Evolutionary conservation across 2,113 vertebrate species (phyloP), one percentile per base, ranked within the genome.

Genomic region (Nettapus auritus): DNA sequence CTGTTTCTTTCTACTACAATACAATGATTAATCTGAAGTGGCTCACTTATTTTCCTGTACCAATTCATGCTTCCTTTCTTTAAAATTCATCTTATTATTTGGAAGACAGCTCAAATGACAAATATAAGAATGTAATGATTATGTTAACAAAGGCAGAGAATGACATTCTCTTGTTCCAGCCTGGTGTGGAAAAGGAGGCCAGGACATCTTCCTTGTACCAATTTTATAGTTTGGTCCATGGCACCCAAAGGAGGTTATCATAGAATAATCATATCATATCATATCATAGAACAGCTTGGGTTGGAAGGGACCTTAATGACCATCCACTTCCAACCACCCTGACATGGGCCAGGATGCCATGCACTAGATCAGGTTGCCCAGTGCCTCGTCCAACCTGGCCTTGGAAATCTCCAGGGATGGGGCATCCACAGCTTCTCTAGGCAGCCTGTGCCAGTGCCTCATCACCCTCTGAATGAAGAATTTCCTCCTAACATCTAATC

Each of bases 171-270:
- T 22, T 38, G 40, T n/a, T 40, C 33, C 48, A 21, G 18, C 18
- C 17, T 31, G 38, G 17, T 11, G 8, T 5, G 38, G 17, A 29
- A 34, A 8, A 57, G 57, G n/a, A 78, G 34, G 26, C 34, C 8
- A 14, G 29, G 62, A 22, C 11, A 8, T 3, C 3, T 0, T 1
- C 17, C 8, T 13, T 2, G 11, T 31, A 14, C 52, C 8, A 50
- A 7, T 13, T 33, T 77, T 11, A 25, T 22, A 7, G 15, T 28
- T 40, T 33, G 53, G 40, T 76, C 53, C 4, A 1, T 1, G 18
- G 68, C 59, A 75, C 70, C 66, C n/a, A 11, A 13, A 77, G 38
- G 34, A 79, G 46, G 46, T 48, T 48, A 48, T 48, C 46, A 22
- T 22, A 48, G 20, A 48, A 22, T n/a, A n/a, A n/a, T n/a, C n/a